A percentile compares a stretch with the other conserved stretches of the same genome.
phyloP scores from a whole-genome alignment of 2,888 invertebrate genomes.

The Diachrysia chrysitis region DNA sequence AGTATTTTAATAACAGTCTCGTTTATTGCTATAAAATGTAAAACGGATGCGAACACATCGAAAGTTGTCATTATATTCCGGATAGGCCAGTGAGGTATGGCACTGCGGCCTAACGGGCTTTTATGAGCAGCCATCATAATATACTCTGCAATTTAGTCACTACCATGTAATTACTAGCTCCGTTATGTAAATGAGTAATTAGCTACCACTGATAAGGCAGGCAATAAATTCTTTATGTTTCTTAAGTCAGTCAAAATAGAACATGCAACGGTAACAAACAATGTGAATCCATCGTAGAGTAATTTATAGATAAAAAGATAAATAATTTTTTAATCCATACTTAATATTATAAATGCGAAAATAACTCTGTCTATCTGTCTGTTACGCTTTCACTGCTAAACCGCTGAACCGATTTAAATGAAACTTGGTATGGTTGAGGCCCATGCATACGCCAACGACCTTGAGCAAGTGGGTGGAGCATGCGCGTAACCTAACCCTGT shows the following conservation, averaged over 20 bases:
- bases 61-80: constrained; percentile 67
- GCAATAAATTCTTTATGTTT: constrained; percentile 38
- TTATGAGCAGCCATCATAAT: constrained; percentile 38
- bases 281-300: constrained; percentile 12
- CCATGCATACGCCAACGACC: too few relatives aligned
- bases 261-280: constrained; percentile 32
- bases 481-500: too few relatives aligned
- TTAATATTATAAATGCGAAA: too few relatives aligned
- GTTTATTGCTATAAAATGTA: constrained; percentile 68
- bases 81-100: constrained; percentile 47
- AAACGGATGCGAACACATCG: constrained; percentile 65
- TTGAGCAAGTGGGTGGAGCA: too few relatives aligned
- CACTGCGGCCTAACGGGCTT: constrained; percentile 45
- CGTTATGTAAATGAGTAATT: constrained; percentile 57
- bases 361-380: too few relatives aligned
- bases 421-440: too few relatives aligned
- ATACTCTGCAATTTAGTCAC: constrained; percentile 45
- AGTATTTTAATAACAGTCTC: constrained; percentile 60
- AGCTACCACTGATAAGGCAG: constrained; percentile 44
- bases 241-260: constrained; percentile 32
- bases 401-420: too few relatives aligned
- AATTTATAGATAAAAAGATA: constrained; percentile 8
- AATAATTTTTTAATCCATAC: too few relatives aligned
- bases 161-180: constrained; percentile 53
- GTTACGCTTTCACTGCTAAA: too few relatives aligned